Conservation (phyloP, 1,140 invertebrate genomes). For the Lepidurus arcticus region DNA sequence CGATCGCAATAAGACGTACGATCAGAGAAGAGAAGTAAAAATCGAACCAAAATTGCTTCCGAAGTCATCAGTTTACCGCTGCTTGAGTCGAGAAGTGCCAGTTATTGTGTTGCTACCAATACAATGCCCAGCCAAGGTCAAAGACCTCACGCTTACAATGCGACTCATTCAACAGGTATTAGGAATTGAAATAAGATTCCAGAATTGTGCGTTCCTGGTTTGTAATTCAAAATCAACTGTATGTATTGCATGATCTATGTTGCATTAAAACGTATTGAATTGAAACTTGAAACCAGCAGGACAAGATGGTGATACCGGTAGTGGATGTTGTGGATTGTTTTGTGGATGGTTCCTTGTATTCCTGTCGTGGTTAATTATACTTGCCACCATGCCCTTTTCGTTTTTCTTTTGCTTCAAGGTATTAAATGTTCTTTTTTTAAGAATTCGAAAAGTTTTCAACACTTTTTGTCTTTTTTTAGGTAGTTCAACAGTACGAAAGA, state of each 20-base stretch:
- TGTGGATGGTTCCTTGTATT: slow-evolving; percentile 63
- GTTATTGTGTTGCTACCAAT: background rate
- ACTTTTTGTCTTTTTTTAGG: slow-evolving; percentile 39
- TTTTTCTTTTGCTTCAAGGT: slow-evolving; percentile 94
- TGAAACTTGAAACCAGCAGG: no score
- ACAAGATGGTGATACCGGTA: no score
- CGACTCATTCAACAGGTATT: background rate
- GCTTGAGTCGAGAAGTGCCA: background rate
- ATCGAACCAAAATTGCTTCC: background rate
- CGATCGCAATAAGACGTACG: background rate
- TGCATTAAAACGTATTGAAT: no score
- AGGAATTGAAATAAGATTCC: no score
- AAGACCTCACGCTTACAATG: background rate
- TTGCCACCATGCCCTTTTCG: slow-evolving; percentile 88
- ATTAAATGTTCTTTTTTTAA: slow-evolving; percentile 41
- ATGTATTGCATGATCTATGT: no score
- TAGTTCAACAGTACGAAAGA: slow-evolving; percentile 53
- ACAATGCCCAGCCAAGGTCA: background rate
- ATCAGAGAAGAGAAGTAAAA: background rate
- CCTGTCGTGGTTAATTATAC: slow-evolving; percentile 77
- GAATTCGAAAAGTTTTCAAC: background rate
- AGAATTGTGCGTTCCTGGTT: no score
- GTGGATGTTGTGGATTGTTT: slow-evolving; percentile 66
- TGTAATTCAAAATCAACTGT: no score
- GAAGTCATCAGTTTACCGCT: background rate